A percentile compares a stretch with the other conserved stretches of the same genome.
Conservation (phyloP, 2,797 vertebrate genomes). For the Pipistrellus pipistrellus region DNA sequence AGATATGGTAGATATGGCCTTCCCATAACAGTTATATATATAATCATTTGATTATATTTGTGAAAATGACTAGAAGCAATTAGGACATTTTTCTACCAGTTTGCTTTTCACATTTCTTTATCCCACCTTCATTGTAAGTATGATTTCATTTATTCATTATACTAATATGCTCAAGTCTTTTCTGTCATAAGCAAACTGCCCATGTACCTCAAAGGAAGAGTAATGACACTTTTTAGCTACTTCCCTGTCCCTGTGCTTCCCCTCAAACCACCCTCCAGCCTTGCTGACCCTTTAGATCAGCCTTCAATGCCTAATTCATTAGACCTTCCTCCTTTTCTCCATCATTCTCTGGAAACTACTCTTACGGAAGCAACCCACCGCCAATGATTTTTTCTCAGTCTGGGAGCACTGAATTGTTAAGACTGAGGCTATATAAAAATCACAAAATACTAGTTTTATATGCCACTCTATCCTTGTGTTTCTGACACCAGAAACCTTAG, state of each 20-base stretch:
- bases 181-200: not conserved
- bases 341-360: not conserved
- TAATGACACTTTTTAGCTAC: not conserved
- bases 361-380: not conserved
- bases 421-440: not conserved
- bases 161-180: not conserved
- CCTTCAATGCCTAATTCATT: not conserved
- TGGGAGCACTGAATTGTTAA: not conserved
- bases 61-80: not conserved
- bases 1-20: not conserved
- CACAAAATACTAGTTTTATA: not conserved
- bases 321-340: rapidly evolving
- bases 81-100: not conserved
- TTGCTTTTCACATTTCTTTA: not conserved
- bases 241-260: not conserved
- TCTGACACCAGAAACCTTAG: not conserved
- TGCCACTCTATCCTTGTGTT: not conserved
- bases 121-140: not conserved
- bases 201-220: not conserved
- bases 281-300: not conserved
- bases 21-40: not conserved
- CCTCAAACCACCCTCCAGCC: not conserved
- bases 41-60: not conserved
- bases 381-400: not conserved
- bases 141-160: not conserved